Conservation (phyloP, 2,888 invertebrate genomes). For the Subacronicta megacephala region DNA sequence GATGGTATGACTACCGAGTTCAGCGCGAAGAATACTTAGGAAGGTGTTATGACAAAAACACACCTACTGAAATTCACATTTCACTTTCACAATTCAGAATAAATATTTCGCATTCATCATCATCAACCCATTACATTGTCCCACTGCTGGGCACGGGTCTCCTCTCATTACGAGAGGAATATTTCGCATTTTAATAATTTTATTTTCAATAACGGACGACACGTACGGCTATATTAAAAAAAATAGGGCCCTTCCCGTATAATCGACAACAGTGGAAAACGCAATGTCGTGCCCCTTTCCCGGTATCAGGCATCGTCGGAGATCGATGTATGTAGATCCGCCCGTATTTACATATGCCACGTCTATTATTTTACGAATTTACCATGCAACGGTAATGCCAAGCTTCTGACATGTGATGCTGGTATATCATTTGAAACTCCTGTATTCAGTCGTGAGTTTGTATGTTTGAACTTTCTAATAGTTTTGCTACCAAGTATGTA, state of each 20-base stretch:
- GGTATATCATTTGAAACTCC: slow-evolving; percentile 56
- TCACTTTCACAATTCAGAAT: too few relatives aligned
- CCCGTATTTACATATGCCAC: slow-evolving; percentile 81
- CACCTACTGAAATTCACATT: too few relatives aligned
- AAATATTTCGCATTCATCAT: too few relatives aligned
- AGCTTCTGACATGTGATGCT: slow-evolving; percentile 49
- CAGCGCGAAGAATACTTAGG: too few relatives aligned
- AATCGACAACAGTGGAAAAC: slow-evolving; percentile 67
- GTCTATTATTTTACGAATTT: slow-evolving; percentile 84
- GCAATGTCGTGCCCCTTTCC: slow-evolving; percentile 70
- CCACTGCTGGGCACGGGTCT: too few relatives aligned
- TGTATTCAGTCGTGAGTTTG: slow-evolving; percentile 49
- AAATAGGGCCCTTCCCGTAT: neutral
- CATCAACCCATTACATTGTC: too few relatives aligned
- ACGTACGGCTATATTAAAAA: too few relatives aligned
- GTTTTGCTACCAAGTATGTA: slow-evolving; percentile 43
- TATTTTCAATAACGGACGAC: too few relatives aligned
- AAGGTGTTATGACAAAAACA: too few relatives aligned
- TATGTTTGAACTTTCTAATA: slow-evolving; percentile 49
- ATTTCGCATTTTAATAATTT: too few relatives aligned
- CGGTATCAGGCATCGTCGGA: slow-evolving; percentile 74
- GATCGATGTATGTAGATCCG: slow-evolving; percentile 87
- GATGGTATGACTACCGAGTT: too few relatives aligned
- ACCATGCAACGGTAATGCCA: slow-evolving; percentile 67
- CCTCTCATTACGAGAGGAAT: too few relatives aligned